These are phyloP conservation scores for Mesocricetus auratus DNA, from an alignment of 2,113 vertebrate genomes.

Conservation along the genomic window DNA sequence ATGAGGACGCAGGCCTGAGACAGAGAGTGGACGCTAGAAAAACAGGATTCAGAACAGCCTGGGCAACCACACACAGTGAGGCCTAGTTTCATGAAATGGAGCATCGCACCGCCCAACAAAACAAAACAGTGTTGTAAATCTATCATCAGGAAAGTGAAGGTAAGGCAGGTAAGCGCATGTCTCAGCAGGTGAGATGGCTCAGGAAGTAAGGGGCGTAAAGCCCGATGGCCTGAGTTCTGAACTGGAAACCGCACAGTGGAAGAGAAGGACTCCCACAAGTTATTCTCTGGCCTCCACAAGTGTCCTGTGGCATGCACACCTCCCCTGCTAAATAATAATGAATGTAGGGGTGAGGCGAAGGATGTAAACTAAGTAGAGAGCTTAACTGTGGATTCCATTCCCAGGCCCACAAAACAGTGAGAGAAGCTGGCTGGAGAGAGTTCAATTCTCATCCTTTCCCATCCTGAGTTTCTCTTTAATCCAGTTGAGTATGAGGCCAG, in stretches of 20 bases:
- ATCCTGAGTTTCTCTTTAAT: neutral
- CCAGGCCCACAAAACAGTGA: neutral
- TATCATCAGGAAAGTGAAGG: neutral
- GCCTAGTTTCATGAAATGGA: neutral
- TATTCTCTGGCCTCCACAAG: neutral
- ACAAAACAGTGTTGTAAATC: neutral
- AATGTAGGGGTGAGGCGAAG: neutral
- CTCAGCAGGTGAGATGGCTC: neutral
- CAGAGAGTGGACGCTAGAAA: neutral
- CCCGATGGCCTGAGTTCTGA: neutral
- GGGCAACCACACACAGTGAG: neutral
- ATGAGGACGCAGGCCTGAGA: neutral
- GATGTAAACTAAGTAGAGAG: neutral
- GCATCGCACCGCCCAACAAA: neutral
- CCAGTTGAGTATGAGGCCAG: neutral
- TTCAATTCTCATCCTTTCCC: neutral
- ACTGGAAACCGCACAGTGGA: neutral
- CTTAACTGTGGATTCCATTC: neutral
- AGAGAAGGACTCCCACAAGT: neutral
- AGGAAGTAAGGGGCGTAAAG: neutral
- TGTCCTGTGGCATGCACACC: neutral
- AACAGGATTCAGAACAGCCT: neutral
- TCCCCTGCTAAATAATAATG: neutral
- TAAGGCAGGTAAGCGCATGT: neutral
- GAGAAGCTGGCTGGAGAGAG: neutral